Evolutionary conservation across 2,113 vertebrate species (phyloP).

Genomic region (Paradoxurus hermaphroditus): DNA sequence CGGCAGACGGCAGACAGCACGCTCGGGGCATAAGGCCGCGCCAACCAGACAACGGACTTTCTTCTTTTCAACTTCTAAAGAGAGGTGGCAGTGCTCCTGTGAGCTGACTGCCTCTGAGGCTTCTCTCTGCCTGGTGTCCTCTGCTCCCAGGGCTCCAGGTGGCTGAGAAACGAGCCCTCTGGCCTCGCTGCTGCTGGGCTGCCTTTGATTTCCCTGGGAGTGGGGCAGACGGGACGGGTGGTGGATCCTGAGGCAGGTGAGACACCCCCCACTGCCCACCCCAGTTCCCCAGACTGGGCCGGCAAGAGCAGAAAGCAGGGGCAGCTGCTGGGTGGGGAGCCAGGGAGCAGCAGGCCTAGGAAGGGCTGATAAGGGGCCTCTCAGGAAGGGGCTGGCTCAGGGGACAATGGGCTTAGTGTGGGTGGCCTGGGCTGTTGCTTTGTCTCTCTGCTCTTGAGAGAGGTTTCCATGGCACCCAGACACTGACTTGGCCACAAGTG

Average conservation of each 20-base stretch:
- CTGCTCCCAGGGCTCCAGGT: neutral
- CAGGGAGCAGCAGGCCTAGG: neutral
- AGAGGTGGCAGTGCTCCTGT: neutral
- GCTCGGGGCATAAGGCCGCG: neutral
- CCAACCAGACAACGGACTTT: neutral
- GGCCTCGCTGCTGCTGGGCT: neutral
- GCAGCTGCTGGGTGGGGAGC: neutral
- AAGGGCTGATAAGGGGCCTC: neutral
- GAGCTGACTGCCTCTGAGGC: accelerated
- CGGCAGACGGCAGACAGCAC: neutral
- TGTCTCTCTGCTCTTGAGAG: neutral
- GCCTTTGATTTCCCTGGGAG: neutral
- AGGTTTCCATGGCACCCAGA: conserved; percentile 49
- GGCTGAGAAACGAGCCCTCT: neutral
- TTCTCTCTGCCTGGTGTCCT: neutral
- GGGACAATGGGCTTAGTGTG: conserved; percentile 56
- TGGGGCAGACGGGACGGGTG: neutral
- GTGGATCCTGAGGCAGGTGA: neutral
- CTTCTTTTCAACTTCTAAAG: neutral
- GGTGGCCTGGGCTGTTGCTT: neutral
- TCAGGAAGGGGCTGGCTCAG: neutral
- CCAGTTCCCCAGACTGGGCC: neutral
- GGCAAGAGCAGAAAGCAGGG: neutral
- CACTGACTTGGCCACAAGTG: neutral
- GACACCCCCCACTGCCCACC: neutral